These are phyloP conservation scores for Drosophila nikananu DNA, from an alignment of 1,140 invertebrate genomes.

Conservation along the genomic window DNA sequence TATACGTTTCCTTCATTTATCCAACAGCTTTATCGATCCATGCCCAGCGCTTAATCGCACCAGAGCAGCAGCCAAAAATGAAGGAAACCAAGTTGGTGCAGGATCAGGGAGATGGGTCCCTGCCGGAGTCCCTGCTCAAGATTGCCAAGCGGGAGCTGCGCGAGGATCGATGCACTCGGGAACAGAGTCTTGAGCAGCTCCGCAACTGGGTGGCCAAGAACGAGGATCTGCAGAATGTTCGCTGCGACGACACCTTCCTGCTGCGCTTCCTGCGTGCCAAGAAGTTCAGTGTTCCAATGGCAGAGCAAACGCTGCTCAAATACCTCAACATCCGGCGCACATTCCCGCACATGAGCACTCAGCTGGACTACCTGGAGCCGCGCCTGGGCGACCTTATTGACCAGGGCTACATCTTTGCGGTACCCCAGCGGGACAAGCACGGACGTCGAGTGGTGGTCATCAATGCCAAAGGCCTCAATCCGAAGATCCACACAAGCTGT, in stretches of 20 bases:
- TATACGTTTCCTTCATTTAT: background rate
- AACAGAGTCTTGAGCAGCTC: constrained; percentile 88
- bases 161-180: constrained; percentile 87
- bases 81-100: constrained; percentile 63
- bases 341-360: constrained; percentile 88
- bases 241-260: constrained; percentile 91
- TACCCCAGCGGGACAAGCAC: constrained; percentile 89
- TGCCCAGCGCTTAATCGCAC: constrained; percentile 18
- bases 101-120: constrained; percentile 38
- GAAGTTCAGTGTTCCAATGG: constrained; percentile 92
- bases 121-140: constrained; percentile 85
- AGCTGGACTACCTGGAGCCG: constrained; percentile 89
- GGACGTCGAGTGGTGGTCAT: constrained; percentile 90
- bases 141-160: constrained; percentile 88
- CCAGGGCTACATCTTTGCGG: constrained; percentile 90
- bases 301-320: constrained; percentile 91
- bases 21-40: constrained; percentile 25
- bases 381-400: constrained; percentile 88
- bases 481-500: constrained; percentile 87
- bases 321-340: constrained; percentile 91
- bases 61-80: constrained; percentile 21
- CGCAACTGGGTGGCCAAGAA: constrained; percentile 90
- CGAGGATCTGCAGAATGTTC: constrained; percentile 88
- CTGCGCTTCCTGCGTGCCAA: constrained; percentile 91
- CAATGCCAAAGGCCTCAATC: constrained; percentile 89